A percentile compares a stretch with the other conserved stretches of the same genome.
phyloP scores from a whole-genome alignment of 2,888 invertebrate species.

The Geotrupes spiniger region DNA sequence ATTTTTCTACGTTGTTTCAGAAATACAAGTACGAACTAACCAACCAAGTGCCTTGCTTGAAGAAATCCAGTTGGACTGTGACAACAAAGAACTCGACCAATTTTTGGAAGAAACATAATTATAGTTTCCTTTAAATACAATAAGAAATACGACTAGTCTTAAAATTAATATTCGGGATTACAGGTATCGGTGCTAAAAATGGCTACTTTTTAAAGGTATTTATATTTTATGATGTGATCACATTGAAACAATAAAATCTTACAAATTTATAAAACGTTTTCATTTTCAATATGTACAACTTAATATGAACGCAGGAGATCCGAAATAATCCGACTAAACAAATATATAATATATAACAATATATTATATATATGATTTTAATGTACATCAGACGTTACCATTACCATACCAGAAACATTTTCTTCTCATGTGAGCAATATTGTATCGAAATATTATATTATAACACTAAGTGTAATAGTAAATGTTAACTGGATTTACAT shows the following conservation, averaged over 20 bases:
- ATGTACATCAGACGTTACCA: too few species aligned
- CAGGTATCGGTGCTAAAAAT: not conserved
- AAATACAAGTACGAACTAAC: conserved; percentile 21
- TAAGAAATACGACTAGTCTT: too few species aligned
- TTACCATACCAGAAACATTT: too few species aligned
- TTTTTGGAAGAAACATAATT: conserved; percentile 54
- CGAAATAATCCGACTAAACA: not conserved
- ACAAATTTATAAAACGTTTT: conserved; percentile 21
- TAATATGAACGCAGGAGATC: conserved; percentile 25
- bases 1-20: too few species aligned
- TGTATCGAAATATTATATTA: too few species aligned
- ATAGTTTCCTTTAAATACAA: not conserved
- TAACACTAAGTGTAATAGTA: too few species aligned
- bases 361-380: too few species aligned
- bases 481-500: too few species aligned
- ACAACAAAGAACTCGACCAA: conserved; percentile 60
- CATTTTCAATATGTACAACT: conserved; percentile 24
- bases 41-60: conserved; percentile 52
- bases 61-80: conserved; percentile 61
- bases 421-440: too few species aligned
- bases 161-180: too few species aligned
- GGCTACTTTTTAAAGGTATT: conserved; percentile 1
- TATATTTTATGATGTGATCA: conserved; percentile 5
- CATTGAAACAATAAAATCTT: conserved; percentile 9
- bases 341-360: too few species aligned